Evolutionary conservation across 2,113 vertebrate species (phyloP).

Genomic region (Gobiocypris rarus): DNA sequence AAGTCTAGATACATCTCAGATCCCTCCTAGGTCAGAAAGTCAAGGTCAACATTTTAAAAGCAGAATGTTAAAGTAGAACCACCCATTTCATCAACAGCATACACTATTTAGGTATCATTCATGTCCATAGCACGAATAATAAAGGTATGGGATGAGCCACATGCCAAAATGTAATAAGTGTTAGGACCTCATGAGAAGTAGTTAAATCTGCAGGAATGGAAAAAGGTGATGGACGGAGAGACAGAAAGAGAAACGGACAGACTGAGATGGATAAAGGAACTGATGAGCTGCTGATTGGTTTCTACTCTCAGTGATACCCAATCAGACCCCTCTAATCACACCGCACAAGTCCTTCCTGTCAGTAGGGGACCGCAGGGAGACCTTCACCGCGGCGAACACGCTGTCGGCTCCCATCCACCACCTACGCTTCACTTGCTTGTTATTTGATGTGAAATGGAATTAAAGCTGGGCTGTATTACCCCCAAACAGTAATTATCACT

Average conservation of each 20-base stretch:
- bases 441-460: constrained; percentile 66
- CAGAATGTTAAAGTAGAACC: not conserved
- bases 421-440: constrained; percentile 56
- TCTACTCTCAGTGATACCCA: constrained; percentile 54
- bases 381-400: constrained; percentile 18
- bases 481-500: constrained; percentile 65
- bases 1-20: too few relatives aligned
- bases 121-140: too few relatives aligned
- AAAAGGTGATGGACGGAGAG: constrained; percentile 40
- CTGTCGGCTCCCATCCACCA: constrained; percentile 51
- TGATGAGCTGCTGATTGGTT: constrained; percentile 56
- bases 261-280: constrained; percentile 44
- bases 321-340: constrained; percentile 51
- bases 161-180: not conserved
- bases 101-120: too few relatives aligned
- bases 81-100: not conserved
- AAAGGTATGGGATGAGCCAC: not conserved
- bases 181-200: not conserved
- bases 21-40: too few relatives aligned
- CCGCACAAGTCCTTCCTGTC: constrained; percentile 35
- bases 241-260: constrained; percentile 6
- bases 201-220: constrained; percentile 9
- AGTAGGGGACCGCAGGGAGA: constrained; percentile 14
- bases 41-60: too few relatives aligned
- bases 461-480: constrained; percentile 56